Conservation (phyloP, 2,888 invertebrate species). For the Anorthoa munda region DNA sequence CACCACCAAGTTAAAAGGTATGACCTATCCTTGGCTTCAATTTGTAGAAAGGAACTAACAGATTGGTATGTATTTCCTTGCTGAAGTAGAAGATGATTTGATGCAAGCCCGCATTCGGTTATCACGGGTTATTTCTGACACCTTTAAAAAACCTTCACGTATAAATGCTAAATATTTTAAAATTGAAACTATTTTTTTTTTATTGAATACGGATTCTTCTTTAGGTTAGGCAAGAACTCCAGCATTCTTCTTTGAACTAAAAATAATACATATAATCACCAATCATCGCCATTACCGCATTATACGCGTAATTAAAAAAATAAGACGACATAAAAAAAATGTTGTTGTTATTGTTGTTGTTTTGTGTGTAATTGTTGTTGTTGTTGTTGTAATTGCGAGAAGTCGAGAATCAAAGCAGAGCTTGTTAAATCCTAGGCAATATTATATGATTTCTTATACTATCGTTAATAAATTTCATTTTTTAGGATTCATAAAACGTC, state of each 20-base stretch:
- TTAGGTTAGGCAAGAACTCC: neutral
- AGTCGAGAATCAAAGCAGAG: conserved; percentile 43
- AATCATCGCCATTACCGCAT: neutral
- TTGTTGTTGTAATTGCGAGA: neutral
- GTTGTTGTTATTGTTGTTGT: too few relatives aligned
- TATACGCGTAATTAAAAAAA: neutral
- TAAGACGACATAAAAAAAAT: too few relatives aligned
- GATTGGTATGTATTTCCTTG: conserved; percentile 47
- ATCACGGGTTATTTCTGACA: neutral
- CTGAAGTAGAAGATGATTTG: conserved; percentile 41
- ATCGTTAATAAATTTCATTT: conserved; percentile 31
- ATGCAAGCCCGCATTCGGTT: conserved; percentile 11
- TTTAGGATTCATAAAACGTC: conserved; percentile 52
- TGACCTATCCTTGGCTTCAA: conserved; percentile 66
- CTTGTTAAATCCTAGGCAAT: neutral
- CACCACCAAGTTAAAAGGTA: conserved; percentile 58
- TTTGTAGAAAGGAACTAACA: conserved; percentile 60
- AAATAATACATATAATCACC: neutral
- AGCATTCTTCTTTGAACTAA: neutral
- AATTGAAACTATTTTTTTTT: too few relatives aligned
- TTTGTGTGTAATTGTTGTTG: too few relatives aligned
- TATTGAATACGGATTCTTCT: neutral
- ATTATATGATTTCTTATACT: neutral
- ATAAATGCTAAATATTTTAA: too few relatives aligned
- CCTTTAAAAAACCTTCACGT: neutral